A percentile compares a stretch with the other conserved stretches of the same genome.
phyloP scores from a whole-genome alignment of 2,888 invertebrate genomes.

The Plagodis pulveraria region DNA sequence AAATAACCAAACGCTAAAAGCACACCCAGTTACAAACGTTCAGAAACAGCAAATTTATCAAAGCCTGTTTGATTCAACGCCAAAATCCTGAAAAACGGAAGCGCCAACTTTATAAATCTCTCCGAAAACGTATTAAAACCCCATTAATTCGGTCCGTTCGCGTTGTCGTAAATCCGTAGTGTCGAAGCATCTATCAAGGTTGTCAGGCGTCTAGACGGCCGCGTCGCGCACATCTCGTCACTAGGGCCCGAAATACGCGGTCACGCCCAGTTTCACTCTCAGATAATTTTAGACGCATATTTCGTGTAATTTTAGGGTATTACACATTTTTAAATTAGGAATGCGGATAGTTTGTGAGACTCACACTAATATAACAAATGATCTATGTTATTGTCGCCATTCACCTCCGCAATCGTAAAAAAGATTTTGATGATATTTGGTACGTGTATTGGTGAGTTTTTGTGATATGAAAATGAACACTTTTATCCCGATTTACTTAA shows the following conservation, averaged over 20 bases:
- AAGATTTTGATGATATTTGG: too few species aligned
- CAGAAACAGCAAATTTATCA: too few species aligned
- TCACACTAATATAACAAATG: too few species aligned
- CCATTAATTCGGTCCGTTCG: conserved; percentile 15
- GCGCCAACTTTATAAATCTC: conserved; percentile 3
- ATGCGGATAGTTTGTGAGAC: background rate
- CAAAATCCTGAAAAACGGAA: conserved; percentile 10
- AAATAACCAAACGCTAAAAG: too few species aligned
- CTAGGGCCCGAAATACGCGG: conserved; percentile 24
- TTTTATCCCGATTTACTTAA: too few species aligned
- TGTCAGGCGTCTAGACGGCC: conserved; percentile 33
- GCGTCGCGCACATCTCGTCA: background rate
- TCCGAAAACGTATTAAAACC: conserved; percentile 21
- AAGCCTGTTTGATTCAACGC: background rate
- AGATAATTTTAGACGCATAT: conserved; percentile 22
- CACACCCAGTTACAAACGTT: too few species aligned
- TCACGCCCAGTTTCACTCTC: conserved; percentile 26
- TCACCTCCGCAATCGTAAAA: too few species aligned
- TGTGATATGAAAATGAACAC: too few species aligned
- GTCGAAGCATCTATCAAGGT: conserved; percentile 37
- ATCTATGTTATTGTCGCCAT: too few species aligned
- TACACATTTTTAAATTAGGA: conserved; percentile 8
- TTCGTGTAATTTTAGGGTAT: conserved; percentile 20
- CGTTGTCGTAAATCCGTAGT: conserved; percentile 29
- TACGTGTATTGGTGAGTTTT: too few species aligned